A percentile compares a stretch with the other conserved stretches of the same genome.
Conservation (phyloP, 1,140 invertebrate genomes). For the Eciton burchellii region DNA sequence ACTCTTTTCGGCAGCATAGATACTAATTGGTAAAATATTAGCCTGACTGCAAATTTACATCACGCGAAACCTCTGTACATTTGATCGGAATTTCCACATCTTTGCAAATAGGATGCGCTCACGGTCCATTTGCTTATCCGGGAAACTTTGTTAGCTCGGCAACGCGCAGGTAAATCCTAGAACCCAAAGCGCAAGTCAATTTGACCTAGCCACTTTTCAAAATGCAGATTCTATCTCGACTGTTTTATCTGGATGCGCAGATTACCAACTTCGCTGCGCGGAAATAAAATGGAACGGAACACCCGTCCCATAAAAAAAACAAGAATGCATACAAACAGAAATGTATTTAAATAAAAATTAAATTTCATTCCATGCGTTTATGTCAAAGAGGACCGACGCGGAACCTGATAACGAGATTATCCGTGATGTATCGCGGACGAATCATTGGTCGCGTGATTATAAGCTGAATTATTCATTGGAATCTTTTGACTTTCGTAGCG, state of each 20-base stretch:
- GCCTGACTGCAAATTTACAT: neutral
- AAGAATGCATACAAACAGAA: neutral
- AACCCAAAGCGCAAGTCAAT: slow-evolving; percentile 54
- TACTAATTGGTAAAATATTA: neutral
- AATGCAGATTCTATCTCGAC: slow-evolving; percentile 34
- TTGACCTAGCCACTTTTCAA: slow-evolving; percentile 57
- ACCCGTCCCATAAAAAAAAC: neutral
- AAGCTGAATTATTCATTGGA: too few relatives aligned
- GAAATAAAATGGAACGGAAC: neutral
- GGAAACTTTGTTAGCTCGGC: slow-evolving; percentile 53
- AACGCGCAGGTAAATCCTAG: slow-evolving; percentile 40
- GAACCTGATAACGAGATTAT: neutral
- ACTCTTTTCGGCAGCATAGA: neutral
- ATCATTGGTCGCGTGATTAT: too few relatives aligned
- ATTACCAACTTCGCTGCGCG: slow-evolving; percentile 19
- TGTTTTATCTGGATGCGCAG: slow-evolving; percentile 30
- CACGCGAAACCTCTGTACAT: neutral
- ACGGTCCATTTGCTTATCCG: slow-evolving; percentile 55
- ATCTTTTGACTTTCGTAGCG: too few relatives aligned
- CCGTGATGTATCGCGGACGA: too few relatives aligned
- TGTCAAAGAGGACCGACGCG: neutral
- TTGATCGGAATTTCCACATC: slow-evolving; percentile 46
- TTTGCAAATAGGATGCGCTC: slow-evolving; percentile 43
- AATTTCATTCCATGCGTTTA: neutral
- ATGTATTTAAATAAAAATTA: slow-evolving; percentile 10